phyloP scores from a whole-genome alignment of 2,113 vertebrate species.

The Dissostichus mawsoni region DNA sequence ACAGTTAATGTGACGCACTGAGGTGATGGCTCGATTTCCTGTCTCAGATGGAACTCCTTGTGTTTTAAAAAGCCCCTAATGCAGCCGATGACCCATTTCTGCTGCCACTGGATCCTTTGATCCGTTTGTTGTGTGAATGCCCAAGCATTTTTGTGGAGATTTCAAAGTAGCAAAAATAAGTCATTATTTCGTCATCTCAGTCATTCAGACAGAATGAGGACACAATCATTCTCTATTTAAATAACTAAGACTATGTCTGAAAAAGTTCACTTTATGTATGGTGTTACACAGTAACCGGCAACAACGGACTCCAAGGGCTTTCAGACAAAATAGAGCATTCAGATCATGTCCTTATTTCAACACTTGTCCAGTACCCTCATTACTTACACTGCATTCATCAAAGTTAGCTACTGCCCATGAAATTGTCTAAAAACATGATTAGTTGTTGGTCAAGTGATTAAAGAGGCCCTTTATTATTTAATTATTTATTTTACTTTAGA shows the following conservation, averaged over 20 bases:
- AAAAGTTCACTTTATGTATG: slow-evolving; percentile 44
- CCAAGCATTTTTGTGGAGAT: slow-evolving; percentile 42
- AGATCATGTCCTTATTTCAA: slow-evolving; percentile 5
- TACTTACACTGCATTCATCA: slow-evolving; percentile 18
- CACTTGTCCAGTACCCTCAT: slow-evolving; percentile 19
- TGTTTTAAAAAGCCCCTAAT: slow-evolving; percentile 59
- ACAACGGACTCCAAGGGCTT: slow-evolving; percentile 24
- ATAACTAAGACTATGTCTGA: slow-evolving; percentile 50
- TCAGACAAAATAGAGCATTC: slow-evolving; percentile 16
- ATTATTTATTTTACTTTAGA: slow-evolving; percentile 1
- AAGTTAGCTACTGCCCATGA: background rate
- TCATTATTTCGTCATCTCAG: slow-evolving; percentile 73
- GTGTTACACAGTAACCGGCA: background rate
- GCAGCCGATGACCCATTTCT: slow-evolving; percentile 74
- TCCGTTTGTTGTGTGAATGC: slow-evolving; percentile 48
- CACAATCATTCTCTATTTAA: slow-evolving; percentile 60
- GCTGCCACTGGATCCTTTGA: slow-evolving; percentile 48
- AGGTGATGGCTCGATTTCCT: slow-evolving; percentile 58
- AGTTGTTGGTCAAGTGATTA: slow-evolving; percentile 50
- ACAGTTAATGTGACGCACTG: slow-evolving; percentile 24
- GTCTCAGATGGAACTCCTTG: slow-evolving; percentile 46
- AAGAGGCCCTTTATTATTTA: background rate
- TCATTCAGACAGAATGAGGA: slow-evolving; percentile 74
- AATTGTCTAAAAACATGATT: slow-evolving; percentile 21
- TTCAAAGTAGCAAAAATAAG: slow-evolving; percentile 50